Percentiles rank a stretch among this genome's conserved stretches.
Conservation (phyloP, 2,113 vertebrate species). For the Pithys albifrons region DNA sequence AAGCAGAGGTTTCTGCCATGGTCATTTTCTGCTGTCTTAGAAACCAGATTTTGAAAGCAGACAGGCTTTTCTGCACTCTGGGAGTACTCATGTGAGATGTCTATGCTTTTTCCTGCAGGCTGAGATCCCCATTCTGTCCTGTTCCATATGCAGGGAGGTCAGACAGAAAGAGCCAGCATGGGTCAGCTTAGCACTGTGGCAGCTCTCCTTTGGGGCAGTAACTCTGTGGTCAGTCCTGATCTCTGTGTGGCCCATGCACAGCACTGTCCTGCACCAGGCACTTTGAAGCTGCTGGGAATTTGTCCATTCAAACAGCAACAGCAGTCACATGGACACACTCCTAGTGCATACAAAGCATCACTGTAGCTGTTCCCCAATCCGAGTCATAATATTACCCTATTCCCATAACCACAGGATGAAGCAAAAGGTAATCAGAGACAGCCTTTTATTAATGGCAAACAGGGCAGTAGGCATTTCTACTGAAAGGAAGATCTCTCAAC, state of each 20-base stretch:
- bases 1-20: not conserved
- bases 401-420: not conserved
- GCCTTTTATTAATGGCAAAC: not conserved
- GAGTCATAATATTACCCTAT: rapidly evolving
- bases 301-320: not conserved
- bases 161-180: not conserved
- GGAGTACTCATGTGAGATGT: not conserved
- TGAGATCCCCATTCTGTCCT: not conserved
- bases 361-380: not conserved
- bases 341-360: rapidly evolving
- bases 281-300: not conserved
- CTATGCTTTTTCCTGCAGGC: not conserved
- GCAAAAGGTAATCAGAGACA: not conserved
- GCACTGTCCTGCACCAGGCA: rapidly evolving
- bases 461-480: not conserved
- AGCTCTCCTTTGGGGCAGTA: rapidly evolving
- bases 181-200: not conserved
- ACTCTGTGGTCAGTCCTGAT: not conserved
- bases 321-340: not conserved
- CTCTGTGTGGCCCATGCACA: not conserved
- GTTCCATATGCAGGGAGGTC: not conserved
- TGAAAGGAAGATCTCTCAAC: not conserved
- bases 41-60: not conserved
- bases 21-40: rapidly evolving
- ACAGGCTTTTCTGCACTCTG: not conserved